Base-by-base conservation (phyloP, 1,140 invertebrate genomes). In the Drosophila pallidifrons region DNA sequence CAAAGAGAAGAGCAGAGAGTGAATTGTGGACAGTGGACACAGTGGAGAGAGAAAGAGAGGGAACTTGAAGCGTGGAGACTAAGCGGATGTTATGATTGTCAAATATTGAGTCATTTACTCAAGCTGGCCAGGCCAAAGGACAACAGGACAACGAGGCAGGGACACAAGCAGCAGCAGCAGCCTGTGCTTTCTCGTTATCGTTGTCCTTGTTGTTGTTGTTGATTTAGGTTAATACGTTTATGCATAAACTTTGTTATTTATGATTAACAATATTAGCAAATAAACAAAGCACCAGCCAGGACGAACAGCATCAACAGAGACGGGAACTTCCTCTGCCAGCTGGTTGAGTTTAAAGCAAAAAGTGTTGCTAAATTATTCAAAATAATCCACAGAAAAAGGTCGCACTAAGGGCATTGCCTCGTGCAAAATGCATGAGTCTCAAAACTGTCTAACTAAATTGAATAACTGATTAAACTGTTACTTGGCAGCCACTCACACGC, bases 221-320 rank as follows among this genome's bases (percentile, higher is more conserved):
- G 82, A 82, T 82, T 88, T 83, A 81, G 80, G 73, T 77, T 88
- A 87, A 87, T 88, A 82, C 83, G 82, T 87, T 87, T 87, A 87
- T 87, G 79, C 83, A 87, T 87, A 87, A 87, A 87, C 83, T 87
- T 88, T 87, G 86, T 82, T 87, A 87, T 87, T 87, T 87, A 87
- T 88, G 83, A 82, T 87, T 77, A 79, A 77, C 72, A 88, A 82
- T 87, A 82, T 79, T 79, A 75, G 64, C 59, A 78, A 75, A 82
- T 79, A 81, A 61, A 74, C 54, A 81, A 80, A 65, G 45, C 28
- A 41, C 43, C 20, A 35, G 45, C 43, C 20, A 35, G 15, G 20
- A 41, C 46, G 64, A 63, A 38, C 64, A 63, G 10, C 46, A 49
- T 38, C 58, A 43, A n/a, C 20, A 3, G 20, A 25, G 0, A 3